phyloP scores from a whole-genome alignment of 2,797 vertebrate species.

The Oophaga sylvatica region DNA sequence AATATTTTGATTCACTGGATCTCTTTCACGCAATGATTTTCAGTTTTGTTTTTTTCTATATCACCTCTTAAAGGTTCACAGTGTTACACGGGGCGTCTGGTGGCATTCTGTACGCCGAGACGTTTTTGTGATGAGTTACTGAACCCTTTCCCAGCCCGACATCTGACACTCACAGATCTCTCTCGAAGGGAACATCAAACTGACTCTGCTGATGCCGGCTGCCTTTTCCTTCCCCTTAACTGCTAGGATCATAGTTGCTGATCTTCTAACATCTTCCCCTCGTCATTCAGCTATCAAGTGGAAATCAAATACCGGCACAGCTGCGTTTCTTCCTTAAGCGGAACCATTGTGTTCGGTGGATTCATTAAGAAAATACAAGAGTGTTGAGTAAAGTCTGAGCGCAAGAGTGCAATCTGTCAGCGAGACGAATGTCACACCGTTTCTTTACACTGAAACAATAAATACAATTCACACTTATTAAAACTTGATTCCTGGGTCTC shows the following conservation, averaged over 20 bases:
- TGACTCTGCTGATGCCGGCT: background rate
- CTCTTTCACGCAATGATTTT: background rate
- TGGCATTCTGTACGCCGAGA: background rate
- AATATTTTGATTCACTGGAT: too few relatives aligned
- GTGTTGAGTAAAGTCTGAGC: background rate
- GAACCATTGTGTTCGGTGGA: constrained; percentile 20
- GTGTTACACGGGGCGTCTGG: background rate
- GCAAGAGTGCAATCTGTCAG: background rate
- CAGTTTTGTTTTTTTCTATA: background rate
- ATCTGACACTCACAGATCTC: constrained; percentile 33
- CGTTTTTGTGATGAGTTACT: constrained; percentile 22
- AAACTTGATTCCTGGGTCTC: background rate
- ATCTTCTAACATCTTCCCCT: constrained; percentile 42
- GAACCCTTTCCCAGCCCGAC: constrained; percentile 35
- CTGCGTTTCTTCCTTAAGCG: background rate
- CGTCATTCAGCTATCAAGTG: constrained; percentile 33
- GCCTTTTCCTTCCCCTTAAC: constrained; percentile 38
- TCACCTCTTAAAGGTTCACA: background rate
- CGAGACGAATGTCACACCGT: background rate
- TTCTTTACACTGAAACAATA: background rate
- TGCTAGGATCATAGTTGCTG: constrained; percentile 37
- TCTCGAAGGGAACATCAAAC: constrained; percentile 44
- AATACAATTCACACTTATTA: background rate
- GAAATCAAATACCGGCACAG: constrained; percentile 27
- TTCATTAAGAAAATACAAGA: constrained; percentile 10